Percentiles rank a stretch among this genome's conserved stretches.
Conservation (phyloP, 2,113 vertebrate genomes). For the Seriola quinqueradiata region DNA sequence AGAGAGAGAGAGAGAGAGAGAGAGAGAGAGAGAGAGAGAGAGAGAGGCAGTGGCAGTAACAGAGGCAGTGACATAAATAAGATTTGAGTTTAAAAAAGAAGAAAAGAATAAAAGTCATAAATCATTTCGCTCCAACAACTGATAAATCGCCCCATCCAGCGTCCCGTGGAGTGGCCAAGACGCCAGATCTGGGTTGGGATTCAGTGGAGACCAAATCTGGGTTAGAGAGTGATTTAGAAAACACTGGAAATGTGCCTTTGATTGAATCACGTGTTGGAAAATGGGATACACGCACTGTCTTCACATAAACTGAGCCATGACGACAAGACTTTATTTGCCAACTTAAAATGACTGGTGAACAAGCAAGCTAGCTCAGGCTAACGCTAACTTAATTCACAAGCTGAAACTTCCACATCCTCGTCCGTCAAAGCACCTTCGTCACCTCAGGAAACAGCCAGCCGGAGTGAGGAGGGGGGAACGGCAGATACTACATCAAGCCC, state of each 20-base stretch:
- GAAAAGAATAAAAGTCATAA: conserved; percentile 29
- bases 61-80: conserved; percentile 44
- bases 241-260: conserved; percentile 41
- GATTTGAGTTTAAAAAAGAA: conserved; percentile 24
- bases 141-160: conserved; percentile 61
- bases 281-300: conserved; percentile 29
- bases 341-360: no score
- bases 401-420: no score
- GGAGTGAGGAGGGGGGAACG: no score
- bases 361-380: no score
- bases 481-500: no score
- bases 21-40: no score
- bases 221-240: conserved; percentile 66
- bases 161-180: conserved; percentile 32
- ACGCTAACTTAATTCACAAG: no score
- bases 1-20: no score
- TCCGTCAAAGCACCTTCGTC: no score
- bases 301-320: conserved; percentile 3
- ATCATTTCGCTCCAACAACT: conserved; percentile 60
- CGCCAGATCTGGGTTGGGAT: conserved; percentile 65
- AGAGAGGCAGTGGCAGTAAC: not conserved
- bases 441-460: no score
- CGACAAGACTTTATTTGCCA: no score
- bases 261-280: conserved; percentile 51
- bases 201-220: conserved; percentile 65